Conservation (phyloP, 2,113 vertebrate species). For the Scytalopus superciliaris region DNA sequence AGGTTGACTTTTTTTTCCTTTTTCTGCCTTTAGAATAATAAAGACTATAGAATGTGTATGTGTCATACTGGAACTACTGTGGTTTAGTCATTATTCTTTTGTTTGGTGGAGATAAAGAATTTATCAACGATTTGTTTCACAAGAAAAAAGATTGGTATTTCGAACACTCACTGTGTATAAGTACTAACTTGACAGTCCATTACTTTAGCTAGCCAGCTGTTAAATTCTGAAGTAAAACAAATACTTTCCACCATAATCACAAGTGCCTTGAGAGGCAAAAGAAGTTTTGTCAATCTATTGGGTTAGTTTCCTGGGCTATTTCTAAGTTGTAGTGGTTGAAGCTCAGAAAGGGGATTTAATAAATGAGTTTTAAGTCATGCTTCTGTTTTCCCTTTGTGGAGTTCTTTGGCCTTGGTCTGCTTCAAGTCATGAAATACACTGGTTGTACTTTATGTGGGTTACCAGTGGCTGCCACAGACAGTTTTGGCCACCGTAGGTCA, state of each 20-base stretch:
- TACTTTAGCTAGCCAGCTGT: not conserved
- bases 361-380: not conserved
- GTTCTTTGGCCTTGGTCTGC: not conserved
- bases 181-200: not conserved
- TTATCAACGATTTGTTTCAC: not conserved
- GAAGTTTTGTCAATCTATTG: not conserved
- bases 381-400: not conserved
- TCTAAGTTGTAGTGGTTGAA: not conserved
- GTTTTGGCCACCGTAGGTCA: rapidly evolving
- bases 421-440: not conserved
- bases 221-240: not conserved
- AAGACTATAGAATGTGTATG: not conserved
- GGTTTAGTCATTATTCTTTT: not conserved
- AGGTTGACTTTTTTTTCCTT: not conserved
- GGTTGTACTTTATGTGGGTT: not conserved
- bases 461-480: not conserved
- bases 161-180: not conserved
- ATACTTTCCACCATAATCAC: not conserved
- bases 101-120: not conserved
- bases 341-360: not conserved
- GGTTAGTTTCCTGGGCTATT: not conserved
- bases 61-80: not conserved
- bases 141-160: not conserved
- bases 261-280: not conserved
- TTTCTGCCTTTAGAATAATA: not conserved